Evolutionary conservation across 2,888 invertebrate species (phyloP).

Genomic region (Augochlorella aurata): DNA sequence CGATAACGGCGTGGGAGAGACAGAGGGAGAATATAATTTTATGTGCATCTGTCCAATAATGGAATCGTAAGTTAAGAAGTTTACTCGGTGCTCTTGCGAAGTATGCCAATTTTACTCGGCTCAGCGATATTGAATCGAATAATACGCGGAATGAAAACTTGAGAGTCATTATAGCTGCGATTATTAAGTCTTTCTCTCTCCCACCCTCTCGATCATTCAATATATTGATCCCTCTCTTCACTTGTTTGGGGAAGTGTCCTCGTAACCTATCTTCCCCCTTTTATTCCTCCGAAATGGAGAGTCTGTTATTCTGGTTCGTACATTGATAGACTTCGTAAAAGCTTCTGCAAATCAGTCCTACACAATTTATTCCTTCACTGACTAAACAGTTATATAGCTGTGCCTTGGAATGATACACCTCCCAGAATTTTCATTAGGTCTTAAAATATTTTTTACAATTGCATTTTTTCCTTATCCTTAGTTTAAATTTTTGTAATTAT

Average conservation of each 20-base stretch:
- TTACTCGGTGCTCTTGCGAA: background rate
- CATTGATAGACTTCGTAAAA: background rate
- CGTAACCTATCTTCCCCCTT: background rate
- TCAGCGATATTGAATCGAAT: background rate
- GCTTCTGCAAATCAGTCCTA: background rate
- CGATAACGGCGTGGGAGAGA: background rate
- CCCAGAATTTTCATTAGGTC: background rate
- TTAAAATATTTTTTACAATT: no score
- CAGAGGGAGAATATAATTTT: background rate
- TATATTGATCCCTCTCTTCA: conserved; percentile 1
- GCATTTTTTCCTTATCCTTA: no score
- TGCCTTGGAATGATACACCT: background rate
- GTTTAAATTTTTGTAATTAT: background rate
- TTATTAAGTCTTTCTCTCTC: conserved; percentile 2
- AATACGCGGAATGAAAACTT: conserved; percentile 6
- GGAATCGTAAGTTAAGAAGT: background rate
- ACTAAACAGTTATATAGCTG: background rate
- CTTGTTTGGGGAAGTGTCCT: conserved; percentile 28
- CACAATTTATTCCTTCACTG: background rate
- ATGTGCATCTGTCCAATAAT: background rate
- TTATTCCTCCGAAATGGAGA: background rate
- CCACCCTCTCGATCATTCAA: background rate
- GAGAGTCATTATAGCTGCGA: conserved; percentile 13
- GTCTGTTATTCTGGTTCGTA: conserved; percentile 1
- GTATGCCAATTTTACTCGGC: background rate